Percentiles rank a stretch among this genome's conserved stretches.
phyloP scores from a whole-genome alignment of 2,797 vertebrate genomes.

The Leptatherina wallacei region DNA sequence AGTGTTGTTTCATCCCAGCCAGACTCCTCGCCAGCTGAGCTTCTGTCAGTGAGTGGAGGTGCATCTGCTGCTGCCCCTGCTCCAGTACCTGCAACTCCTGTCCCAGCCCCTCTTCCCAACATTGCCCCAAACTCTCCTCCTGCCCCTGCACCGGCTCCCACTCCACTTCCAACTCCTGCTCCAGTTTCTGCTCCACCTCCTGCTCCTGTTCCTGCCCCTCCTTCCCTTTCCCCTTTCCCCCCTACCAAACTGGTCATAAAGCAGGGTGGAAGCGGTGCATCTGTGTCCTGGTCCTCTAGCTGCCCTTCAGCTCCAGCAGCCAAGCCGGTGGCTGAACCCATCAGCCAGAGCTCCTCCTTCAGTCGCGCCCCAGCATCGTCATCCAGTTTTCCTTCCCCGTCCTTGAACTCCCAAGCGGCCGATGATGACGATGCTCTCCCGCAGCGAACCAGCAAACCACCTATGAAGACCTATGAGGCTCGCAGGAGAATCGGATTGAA shows the following conservation, averaged over 20 bases:
- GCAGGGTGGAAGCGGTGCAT: conserved; percentile 88
- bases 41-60: conserved; percentile 43
- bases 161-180: conserved; percentile 18
- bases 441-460: conserved; percentile 89
- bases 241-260: conserved; percentile 93
- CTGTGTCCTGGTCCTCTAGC: conserved; percentile 88
- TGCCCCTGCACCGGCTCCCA: conserved; percentile 26
- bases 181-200: conserved; percentile 24
- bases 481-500: conserved; percentile 93
- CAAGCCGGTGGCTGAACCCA: conserved; percentile 59
- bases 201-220: conserved; percentile 30
- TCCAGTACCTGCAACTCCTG: conserved; percentile 24
- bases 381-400: conserved; percentile 52
- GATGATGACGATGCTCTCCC: conserved; percentile 89
- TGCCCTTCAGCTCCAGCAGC: conserved; percentile 64
- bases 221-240: conserved; percentile 70
- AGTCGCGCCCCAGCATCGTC: conserved; percentile 56
- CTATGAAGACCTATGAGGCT: conserved; percentile 96
- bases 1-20: conserved; percentile 63
- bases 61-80: conserved; percentile 33
- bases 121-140: conserved; percentile 50
- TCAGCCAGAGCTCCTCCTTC: conserved; percentile 59
- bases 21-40: conserved; percentile 61
- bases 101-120: conserved; percentile 45
- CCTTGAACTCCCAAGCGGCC: conserved; percentile 63